Percentiles rank a stretch among this genome's conserved stretches.
Evolutionary conservation across 1,140 invertebrate species (phyloP).

Genomic region (Bombus picipes): DNA sequence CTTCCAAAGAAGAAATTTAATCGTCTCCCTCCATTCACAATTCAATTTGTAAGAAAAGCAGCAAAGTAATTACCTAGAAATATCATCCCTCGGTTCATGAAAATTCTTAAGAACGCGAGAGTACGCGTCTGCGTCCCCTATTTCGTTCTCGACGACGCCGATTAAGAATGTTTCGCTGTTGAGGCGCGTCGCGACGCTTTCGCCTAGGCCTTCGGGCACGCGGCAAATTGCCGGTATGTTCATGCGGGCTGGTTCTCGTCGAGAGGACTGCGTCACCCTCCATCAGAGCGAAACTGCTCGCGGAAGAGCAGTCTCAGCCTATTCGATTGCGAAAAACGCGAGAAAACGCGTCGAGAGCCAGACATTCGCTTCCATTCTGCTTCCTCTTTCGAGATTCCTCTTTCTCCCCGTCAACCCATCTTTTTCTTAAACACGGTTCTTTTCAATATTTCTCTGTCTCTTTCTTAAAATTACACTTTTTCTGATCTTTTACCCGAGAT

Average conservation of each 20-base stretch:
- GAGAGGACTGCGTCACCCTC: slow-evolving; percentile 37
- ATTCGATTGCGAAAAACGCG: slow-evolving; percentile 29
- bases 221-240: slow-evolving; percentile 37
- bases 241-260: slow-evolving; percentile 27
- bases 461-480: background rate
- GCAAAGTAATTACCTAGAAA: background rate
- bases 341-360: slow-evolving; percentile 32
- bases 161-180: slow-evolving; percentile 20
- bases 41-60: background rate
- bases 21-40: too few species aligned
- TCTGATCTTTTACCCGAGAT: too few species aligned
- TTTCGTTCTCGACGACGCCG: background rate
- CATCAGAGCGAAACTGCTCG: slow-evolving; percentile 33
- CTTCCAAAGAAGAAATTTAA: too few species aligned
- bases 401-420: background rate
- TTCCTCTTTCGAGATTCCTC: background rate
- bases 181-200: slow-evolving; percentile 13
- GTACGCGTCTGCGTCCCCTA: background rate
- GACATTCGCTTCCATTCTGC: slow-evolving; percentile 21
- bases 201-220: background rate
- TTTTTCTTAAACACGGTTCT: slow-evolving; percentile 1
- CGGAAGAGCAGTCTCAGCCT: slow-evolving; percentile 44
- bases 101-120: too few species aligned
- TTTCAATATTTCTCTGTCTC: background rate
- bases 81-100: background rate